Percentiles rank a stretch among this genome's conserved stretches.
phyloP scores from a whole-genome alignment of 2,113 vertebrate genomes.

The Brevimyrus niger region DNA sequence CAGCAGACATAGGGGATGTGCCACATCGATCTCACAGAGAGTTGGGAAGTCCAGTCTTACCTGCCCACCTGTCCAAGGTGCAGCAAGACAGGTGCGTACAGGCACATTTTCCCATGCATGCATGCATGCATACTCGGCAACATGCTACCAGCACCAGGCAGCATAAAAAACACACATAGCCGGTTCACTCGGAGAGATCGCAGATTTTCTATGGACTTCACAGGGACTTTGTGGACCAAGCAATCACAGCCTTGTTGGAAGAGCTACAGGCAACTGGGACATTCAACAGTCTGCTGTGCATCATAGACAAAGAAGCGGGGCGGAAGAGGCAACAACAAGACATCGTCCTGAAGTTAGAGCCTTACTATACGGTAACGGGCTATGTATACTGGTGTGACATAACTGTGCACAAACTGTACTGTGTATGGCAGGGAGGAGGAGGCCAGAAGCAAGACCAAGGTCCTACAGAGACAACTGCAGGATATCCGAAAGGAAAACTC shows the following conservation, averaged over 20 bases:
- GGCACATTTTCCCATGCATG: not conserved
- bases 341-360: conserved; percentile 60
- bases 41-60: conserved; percentile 33
- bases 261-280: conserved; percentile 54
- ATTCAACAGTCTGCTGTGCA: conserved; percentile 52
- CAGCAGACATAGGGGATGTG: conserved; percentile 36
- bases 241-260: conserved; percentile 48
- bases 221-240: conserved; percentile 62
- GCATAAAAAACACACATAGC: not conserved
- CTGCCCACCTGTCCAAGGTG: conserved; percentile 56
- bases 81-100: conserved; percentile 62
- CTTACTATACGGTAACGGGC: not conserved
- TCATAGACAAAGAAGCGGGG: conserved; percentile 54
- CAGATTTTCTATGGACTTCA: conserved; percentile 15
- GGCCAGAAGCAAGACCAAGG: conserved; percentile 55
- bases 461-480: conserved; percentile 63
- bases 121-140: not conserved
- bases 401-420: not conserved
- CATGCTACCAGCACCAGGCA: not conserved
- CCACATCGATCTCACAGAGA: conserved; percentile 14
- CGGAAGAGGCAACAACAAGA: conserved; percentile 53
- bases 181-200: not conserved
- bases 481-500: conserved; percentile 61
- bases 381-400: not conserved
- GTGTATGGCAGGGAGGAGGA: conserved; percentile 61